These are phyloP conservation scores for Leiothrix lutea DNA, from an alignment of 2,113 vertebrate species.

Conservation along the genomic window DNA sequence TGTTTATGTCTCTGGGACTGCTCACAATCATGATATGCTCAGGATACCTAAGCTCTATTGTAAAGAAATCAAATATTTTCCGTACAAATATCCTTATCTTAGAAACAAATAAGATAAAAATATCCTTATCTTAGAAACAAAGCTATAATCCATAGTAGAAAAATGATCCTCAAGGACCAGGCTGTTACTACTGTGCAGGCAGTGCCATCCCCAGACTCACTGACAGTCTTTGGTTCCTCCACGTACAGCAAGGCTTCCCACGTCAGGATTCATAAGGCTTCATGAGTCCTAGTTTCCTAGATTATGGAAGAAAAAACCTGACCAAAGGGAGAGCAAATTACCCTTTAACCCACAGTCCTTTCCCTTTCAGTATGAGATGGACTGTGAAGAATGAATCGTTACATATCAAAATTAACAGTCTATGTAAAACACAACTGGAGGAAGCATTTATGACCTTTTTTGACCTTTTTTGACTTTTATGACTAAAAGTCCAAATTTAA, in stretches of 20 bases:
- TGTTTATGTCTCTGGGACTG: neutral
- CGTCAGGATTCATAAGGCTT: neutral
- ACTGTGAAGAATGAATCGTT: neutral
- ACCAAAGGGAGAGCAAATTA: neutral
- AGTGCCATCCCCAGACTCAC: neutral
- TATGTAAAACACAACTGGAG: neutral
- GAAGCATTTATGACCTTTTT: neutral
- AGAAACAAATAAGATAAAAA: neutral
- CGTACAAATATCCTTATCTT: neutral
- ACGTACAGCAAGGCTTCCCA: neutral
- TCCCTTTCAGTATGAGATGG: neutral
- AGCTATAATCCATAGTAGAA: neutral
- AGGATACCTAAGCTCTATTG: neutral
- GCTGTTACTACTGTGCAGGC: neutral
- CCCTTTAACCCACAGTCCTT: neutral
- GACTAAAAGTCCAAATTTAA: neutral
- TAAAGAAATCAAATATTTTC: neutral
- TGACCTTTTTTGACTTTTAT: neutral
- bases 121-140: neutral
- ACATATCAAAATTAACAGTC: neutral
- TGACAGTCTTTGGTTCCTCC: neutral
- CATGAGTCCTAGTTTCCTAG: rapidly evolving
- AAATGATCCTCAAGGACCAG: neutral
- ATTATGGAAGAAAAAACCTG: neutral
- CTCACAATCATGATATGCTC: neutral